Base-by-base conservation (phyloP, 1,140 invertebrate genomes). In the Rhizoglyphus robini region DNA sequence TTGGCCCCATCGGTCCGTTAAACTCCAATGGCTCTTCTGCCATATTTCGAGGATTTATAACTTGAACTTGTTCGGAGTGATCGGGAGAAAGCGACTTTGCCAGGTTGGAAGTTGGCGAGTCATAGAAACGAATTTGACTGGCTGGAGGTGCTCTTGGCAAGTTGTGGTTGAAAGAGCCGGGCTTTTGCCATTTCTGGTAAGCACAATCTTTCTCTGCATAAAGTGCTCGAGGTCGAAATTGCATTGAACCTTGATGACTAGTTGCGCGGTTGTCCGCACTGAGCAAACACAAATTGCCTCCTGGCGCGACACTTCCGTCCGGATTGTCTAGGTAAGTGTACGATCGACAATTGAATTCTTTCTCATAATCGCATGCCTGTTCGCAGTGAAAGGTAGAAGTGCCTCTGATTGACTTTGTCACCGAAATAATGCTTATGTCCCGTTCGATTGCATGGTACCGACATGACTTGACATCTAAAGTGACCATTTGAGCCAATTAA, bases 301-400 rank as follows among this genome's bases (percentile, higher is more conserved):
- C 68, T 18, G 69, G 62, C 30, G 66, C 47, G 15, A 29, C 32
- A 8, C 66, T 66, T 2, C 63, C 69, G 49, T 69, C 67, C 27
- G 41, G 62, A 47, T 63, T 65, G 49, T 72, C 71, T 2, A 79
- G 65, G 68, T 78, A 79, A n/a, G 79, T 76, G 70, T 76, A 80
- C 3, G 78, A 77, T 31, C 79, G 69, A 65, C 79, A 80, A 41
- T 76, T 75, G 69, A 80, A 80, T n/a, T 75, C 74, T 41, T 70
- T 70, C 68, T 80, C 79, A 27, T 73, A 70, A 60, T 78, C 75
- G 71, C 79, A 80, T 5, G 76, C 74, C 47, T 74, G 68, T 67
- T 76, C 75, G 69, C 79, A 80, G 69, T 78, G 64, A 71, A 74
- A 64, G 70, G 71, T 72, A 3, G 71, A 70, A 5, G 67, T 65